Conservation (phyloP, 1,140 invertebrate genomes). For the Leucophenga varia region DNA sequence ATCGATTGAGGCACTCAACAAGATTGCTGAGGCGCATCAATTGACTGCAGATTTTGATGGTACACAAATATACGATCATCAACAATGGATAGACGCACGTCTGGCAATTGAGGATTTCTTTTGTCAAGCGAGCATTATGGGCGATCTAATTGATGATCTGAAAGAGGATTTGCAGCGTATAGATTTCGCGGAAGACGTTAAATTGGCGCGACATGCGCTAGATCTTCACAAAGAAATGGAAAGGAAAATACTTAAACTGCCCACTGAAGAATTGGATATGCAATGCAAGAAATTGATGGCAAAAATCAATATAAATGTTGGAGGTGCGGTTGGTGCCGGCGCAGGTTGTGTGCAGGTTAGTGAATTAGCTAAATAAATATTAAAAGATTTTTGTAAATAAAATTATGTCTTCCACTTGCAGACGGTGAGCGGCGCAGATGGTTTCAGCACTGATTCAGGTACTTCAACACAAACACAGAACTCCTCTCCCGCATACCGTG, state of each 20-base stretch:
- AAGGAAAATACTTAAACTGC: conserved; percentile 89
- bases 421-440: conserved; percentile 27
- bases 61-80: conserved; percentile 90
- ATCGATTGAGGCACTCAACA: conserved; percentile 88
- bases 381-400: neutral
- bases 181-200: conserved; percentile 90
- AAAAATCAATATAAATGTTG: conserved; percentile 39
- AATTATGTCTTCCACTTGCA: conserved; percentile 8
- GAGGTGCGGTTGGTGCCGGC: conserved; percentile 11
- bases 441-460: conserved; percentile 37
- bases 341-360: conserved; percentile 26
- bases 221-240: conserved; percentile 93
- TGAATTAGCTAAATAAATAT: neutral
- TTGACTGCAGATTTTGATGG: conserved; percentile 93
- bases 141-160: conserved; percentile 87
- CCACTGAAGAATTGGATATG: conserved; percentile 87
- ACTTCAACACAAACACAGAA: conserved; percentile 32
- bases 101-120: conserved; percentile 92
- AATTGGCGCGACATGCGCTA: conserved; percentile 83
- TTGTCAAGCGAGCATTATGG: conserved; percentile 89
- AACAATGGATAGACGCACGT: conserved; percentile 94
- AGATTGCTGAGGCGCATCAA: conserved; percentile 89
- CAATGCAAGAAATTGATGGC: conserved; percentile 59
- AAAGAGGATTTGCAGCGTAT: conserved; percentile 88
- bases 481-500: conserved; percentile 15